These are phyloP conservation scores for Eilema depressum DNA, from an alignment of 2,888 invertebrate genomes.

Conservation along the genomic window DNA sequence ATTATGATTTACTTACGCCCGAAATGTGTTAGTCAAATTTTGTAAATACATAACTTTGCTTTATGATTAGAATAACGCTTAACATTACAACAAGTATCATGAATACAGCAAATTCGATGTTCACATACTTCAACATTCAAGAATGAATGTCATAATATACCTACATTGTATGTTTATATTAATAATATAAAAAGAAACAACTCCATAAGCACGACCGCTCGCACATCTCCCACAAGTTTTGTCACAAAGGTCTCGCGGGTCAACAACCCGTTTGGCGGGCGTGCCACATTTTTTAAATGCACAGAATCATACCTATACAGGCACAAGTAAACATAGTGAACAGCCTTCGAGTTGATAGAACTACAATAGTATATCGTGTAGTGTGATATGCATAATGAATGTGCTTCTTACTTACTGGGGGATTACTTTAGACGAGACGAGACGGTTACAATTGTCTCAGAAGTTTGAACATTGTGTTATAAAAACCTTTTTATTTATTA, in stretches of 20 bases:
- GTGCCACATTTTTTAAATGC: slow-evolving; percentile 80
- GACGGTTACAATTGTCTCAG: background rate
- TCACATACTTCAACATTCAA: slow-evolving; percentile 46
- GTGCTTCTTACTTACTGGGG: too few species aligned
- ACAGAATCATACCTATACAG: slow-evolving; percentile 55
- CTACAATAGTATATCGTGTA: slow-evolving; percentile 19
- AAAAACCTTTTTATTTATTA: background rate
- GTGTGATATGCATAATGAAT: background rate
- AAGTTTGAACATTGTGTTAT: too few species aligned
- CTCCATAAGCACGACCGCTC: slow-evolving; percentile 60
- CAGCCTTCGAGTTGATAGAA: slow-evolving; percentile 32
- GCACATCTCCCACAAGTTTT: slow-evolving; percentile 82
- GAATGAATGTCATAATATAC: slow-evolving; percentile 52
- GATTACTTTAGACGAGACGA: too few species aligned
- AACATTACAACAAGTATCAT: slow-evolving; percentile 37
- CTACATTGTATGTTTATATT: slow-evolving; percentile 48
- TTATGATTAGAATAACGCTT: slow-evolving; percentile 27
- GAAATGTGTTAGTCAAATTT: slow-evolving; percentile 9
- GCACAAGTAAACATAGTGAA: slow-evolving; percentile 55
- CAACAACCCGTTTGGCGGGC: slow-evolving; percentile 83
- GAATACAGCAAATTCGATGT: slow-evolving; percentile 48
- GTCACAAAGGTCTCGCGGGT: slow-evolving; percentile 82
- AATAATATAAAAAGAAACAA: slow-evolving; percentile 52
- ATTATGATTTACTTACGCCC: slow-evolving; percentile 15
- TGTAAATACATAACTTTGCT: slow-evolving; percentile 15